A percentile compares a stretch with the other conserved stretches of the same genome.
phyloP scores from a whole-genome alignment of 2,113 vertebrate genomes.

The Archocentrus centrarchus region DNA sequence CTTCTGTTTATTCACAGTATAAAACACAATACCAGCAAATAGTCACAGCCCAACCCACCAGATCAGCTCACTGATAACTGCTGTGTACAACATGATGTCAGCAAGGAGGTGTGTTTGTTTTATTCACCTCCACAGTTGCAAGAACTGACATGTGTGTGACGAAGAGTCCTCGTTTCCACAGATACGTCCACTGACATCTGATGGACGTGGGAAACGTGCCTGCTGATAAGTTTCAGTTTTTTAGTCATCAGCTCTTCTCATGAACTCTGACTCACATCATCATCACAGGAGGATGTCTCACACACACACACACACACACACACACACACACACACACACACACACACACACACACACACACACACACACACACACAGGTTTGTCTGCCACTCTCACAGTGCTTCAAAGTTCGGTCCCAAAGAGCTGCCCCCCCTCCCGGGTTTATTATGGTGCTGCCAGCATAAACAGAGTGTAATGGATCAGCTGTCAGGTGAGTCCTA shows the following conservation, averaged over 20 bases:
- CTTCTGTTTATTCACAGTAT: neutral
- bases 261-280: neutral
- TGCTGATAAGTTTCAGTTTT: neutral
- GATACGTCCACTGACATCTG: neutral
- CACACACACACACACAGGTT: neutral
- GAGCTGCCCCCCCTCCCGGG: neutral
- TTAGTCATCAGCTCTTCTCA: neutral
- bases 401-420: neutral
- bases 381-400: neutral
- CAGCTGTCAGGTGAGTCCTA: neutral
- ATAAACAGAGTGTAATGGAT: neutral
- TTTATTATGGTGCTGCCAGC: neutral
- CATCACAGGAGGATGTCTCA: neutral
- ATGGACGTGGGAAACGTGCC: neutral
- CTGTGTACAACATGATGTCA: neutral
- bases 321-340: neutral
- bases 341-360: no score
- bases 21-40: neutral
- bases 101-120: neutral
- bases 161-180: rapidly evolving
- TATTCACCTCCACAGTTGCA: neutral
- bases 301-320: neutral
- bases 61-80: neutral
- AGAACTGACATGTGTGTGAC: neutral
- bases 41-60: neutral